These are phyloP conservation scores for Gisinianus flammeolus DNA, from an alignment of 2,888 invertebrate genomes.

Conservation along the genomic window DNA sequence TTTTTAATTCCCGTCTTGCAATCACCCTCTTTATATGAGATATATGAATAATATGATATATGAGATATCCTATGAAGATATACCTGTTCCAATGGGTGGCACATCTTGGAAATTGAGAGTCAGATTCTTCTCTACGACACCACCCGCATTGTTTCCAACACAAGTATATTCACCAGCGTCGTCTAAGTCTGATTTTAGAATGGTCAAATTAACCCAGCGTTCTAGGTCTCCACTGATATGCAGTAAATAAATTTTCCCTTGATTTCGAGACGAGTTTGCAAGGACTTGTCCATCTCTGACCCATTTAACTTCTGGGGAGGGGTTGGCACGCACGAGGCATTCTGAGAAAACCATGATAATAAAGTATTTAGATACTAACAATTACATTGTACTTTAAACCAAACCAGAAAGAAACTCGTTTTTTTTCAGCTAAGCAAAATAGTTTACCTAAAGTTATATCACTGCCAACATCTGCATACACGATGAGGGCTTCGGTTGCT, in stretches of 20 bases:
- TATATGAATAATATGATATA: too few species aligned
- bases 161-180: conserved; percentile 88
- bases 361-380: too few species aligned
- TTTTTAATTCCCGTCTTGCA: neutral
- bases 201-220: conserved; percentile 81
- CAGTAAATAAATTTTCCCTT: conserved; percentile 51
- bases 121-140: conserved; percentile 77
- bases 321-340: conserved; percentile 79
- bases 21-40: neutral
- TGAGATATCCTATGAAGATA: too few species aligned
- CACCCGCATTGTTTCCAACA: conserved; percentile 69
- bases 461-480: conserved; percentile 79
- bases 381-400: neutral
- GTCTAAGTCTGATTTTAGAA: conserved; percentile 79
- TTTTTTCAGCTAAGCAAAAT: too few species aligned
- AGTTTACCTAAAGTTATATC: conserved; percentile 68
- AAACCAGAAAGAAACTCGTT: too few species aligned
- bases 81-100: conserved; percentile 43
- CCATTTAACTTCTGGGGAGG: conserved; percentile 65
- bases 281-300: conserved; percentile 72
- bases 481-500: conserved; percentile 61
- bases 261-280: conserved; percentile 49
- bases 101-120: conserved; percentile 66
- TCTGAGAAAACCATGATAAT: too few species aligned
- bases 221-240: conserved; percentile 59